Evolutionary conservation across 2,797 vertebrate genomes (phyloP).

Genomic region (Sebastiscus albofasciatus): DNA sequence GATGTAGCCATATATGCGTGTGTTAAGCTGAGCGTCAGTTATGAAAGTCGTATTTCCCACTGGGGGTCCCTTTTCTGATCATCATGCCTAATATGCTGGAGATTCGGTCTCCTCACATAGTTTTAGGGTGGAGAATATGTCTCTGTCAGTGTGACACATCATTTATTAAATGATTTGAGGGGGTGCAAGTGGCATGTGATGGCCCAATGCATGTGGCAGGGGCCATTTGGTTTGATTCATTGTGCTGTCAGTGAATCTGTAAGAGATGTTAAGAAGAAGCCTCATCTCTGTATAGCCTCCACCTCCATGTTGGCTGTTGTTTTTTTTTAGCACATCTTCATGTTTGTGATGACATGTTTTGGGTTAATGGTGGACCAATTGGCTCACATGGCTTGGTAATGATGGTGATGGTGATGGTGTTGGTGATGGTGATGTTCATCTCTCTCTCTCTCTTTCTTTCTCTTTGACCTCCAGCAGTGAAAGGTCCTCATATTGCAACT

Average conservation of each 20-base stretch:
- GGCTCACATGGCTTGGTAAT: conserved; percentile 18
- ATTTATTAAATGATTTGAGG: conserved; percentile 43
- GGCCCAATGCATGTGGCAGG: conserved; percentile 48
- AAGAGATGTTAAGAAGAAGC: conserved; percentile 13
- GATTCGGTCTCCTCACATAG: not conserved
- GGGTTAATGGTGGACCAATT: conserved; percentile 8
- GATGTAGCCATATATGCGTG: conserved; percentile 37
- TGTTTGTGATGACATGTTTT: conserved; percentile 10
- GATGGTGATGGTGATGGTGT: conserved; percentile 14
- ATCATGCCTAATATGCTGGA: conserved; percentile 5
- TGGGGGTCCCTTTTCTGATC: not conserved
- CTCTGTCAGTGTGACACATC: conserved; percentile 49
- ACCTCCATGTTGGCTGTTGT: not conserved
- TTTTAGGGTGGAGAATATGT: conserved; percentile 27
- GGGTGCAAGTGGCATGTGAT: conserved; percentile 48
- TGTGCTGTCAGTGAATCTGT: conserved; percentile 46
- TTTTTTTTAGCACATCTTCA: conserved; percentile 8
- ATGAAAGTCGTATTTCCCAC: conserved; percentile 19
- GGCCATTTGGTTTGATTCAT: conserved; percentile 58
- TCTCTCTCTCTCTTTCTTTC: not conserved
- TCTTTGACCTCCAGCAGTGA: conserved; percentile 80
- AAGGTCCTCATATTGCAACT: conserved; percentile 84
- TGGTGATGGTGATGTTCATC: conserved; percentile 5
- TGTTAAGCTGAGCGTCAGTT: conserved; percentile 28
- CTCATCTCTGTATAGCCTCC: conserved; percentile 14